Evolutionary conservation across 2,888 invertebrate species (phyloP).

Genomic region (Gerris lacustris): DNA sequence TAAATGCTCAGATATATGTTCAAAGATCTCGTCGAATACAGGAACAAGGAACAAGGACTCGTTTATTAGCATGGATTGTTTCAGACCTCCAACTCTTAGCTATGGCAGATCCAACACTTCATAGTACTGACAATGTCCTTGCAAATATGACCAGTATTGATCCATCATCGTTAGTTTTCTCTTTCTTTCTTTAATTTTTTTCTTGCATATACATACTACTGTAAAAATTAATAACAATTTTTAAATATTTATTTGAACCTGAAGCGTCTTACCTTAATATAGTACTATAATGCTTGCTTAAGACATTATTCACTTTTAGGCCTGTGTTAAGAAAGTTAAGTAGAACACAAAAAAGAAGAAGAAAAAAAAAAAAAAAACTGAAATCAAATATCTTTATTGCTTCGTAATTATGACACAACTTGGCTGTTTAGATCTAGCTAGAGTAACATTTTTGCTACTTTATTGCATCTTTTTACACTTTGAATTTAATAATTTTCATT

Average conservation of each 20-base stretch:
- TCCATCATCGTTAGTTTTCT: slow-evolving; percentile 49
- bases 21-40: slow-evolving; percentile 70
- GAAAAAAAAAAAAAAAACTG: too few relatives aligned
- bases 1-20: slow-evolving; percentile 91
- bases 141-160: slow-evolving; percentile 69
- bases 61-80: slow-evolving; percentile 79
- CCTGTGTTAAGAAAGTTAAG: too few relatives aligned
- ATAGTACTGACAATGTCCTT: slow-evolving; percentile 65
- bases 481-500: too few relatives aligned
- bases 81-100: slow-evolving; percentile 58
- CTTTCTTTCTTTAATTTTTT: background rate
- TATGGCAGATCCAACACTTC: slow-evolving; percentile 75
- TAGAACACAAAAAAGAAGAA: too few relatives aligned
- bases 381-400: too few relatives aligned
- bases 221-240: background rate
- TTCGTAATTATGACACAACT: too few relatives aligned
- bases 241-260: background rate
- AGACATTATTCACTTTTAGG: too few relatives aligned
- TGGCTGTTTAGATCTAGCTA: too few relatives aligned
- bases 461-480: too few relatives aligned
- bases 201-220: background rate
- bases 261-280: background rate
- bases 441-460: too few relatives aligned
- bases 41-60: slow-evolving; percentile 50
- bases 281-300: too few relatives aligned